Evolutionary conservation across 2,113 vertebrate genomes (phyloP), one percentile per base, ranked within the genome.

Genomic region (Taxidea taxus): DNA sequence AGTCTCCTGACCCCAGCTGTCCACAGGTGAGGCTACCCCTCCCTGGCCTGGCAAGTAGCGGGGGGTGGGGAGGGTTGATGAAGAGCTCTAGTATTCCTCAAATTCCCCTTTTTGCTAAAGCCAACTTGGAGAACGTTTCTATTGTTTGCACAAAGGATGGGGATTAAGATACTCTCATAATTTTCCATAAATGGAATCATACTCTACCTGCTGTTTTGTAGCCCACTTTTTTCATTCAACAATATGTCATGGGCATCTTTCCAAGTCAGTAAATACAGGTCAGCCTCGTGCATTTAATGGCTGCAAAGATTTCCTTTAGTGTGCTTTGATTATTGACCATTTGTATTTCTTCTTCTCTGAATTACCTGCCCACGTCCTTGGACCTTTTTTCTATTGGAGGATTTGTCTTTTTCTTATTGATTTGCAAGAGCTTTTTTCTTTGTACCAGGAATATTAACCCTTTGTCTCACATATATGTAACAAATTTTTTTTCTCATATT

Each of bases 351-450:
- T 90, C 81, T 90, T 74, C 92, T 92, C 90, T 77, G 84, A 84
- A 86, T 20, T 44, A 56, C 60, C 74, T 54, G 91, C 91, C 82
- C 64, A 4, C 18, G 93, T 95, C 93, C 89, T 95, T 68, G 89
- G 91, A 70, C 86, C 56, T 31, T 44, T 78, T 95, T 95, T 89
- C 97, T 90, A 49, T 23, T 68, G 93, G 42, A 75, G 68, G 84
- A 80, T 80, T 91, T 93, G 86, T 91, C 95, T 97, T 93, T 93
- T 74, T 29, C 77, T 54, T 86, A 97, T 95, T 95, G 93, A 98
- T 90, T 75, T 66, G 47, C 9, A 47, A 83, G 68, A 42, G 91
- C 66, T 56, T 86, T 70, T 70, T 54, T 3, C 56, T 94, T 74
- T 34, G 18, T 66, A 15, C 68, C 37, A 9, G 78, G 91, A 64